A percentile compares a stretch with the other conserved stretches of the same genome.
Evolutionary conservation across 2,888 invertebrate species (phyloP).

Genomic region (Lasioglossum calceatum): DNA sequence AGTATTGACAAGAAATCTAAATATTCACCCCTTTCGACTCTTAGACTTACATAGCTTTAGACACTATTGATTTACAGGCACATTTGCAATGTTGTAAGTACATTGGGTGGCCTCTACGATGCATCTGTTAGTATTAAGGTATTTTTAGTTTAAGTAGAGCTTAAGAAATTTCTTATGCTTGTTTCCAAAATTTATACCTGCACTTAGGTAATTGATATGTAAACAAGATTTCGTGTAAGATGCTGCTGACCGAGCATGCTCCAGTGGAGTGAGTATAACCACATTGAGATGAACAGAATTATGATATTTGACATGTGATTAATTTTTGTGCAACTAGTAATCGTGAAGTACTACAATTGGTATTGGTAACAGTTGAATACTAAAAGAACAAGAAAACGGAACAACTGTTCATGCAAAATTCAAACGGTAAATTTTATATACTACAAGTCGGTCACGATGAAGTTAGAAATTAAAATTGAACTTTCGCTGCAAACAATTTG

Average conservation of each 20-base stretch:
- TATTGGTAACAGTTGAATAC: constrained; percentile 30
- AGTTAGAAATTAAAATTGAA: constrained; percentile 15
- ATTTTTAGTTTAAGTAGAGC: constrained; percentile 73
- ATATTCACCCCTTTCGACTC: constrained; percentile 71
- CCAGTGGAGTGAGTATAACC: constrained; percentile 81
- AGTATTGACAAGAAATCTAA: constrained; percentile 73
- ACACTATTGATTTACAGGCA: constrained; percentile 76
- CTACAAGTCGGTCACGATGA: background rate
- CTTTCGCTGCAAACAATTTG: constrained; percentile 9
- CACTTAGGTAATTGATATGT: constrained; percentile 82
- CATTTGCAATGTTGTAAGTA: constrained; percentile 83
- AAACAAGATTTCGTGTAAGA: constrained; percentile 81
- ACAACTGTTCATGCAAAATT: constrained; percentile 29
- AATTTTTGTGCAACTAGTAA: constrained; percentile 77
- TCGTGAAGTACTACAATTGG: constrained; percentile 59
- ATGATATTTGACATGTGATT: constrained; percentile 66
- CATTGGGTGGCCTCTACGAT: constrained; percentile 80
- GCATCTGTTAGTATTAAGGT: constrained; percentile 76
- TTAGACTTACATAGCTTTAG: constrained; percentile 73
- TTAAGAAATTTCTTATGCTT: constrained; percentile 74
- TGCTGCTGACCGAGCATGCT: constrained; percentile 78
- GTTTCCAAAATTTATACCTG: constrained; percentile 80
- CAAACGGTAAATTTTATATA: constrained; percentile 20
- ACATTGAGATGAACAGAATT: constrained; percentile 75
- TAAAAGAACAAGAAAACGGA: constrained; percentile 12